Base-by-base conservation (phyloP, 2,888 invertebrate genomes). In the Balanococcus diminutus region DNA sequence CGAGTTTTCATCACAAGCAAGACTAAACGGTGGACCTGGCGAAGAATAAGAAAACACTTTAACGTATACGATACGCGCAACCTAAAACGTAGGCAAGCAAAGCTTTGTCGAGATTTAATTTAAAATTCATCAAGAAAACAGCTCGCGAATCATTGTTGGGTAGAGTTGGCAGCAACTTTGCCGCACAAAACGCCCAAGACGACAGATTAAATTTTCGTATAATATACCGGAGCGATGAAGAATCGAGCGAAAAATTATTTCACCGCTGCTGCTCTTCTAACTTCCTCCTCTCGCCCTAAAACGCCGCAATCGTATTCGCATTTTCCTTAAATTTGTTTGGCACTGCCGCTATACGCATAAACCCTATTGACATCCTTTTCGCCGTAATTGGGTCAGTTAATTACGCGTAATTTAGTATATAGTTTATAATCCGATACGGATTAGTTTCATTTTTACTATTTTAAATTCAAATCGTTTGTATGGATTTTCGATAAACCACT, bases 161-260 rank as follows among this genome's bases (percentile, higher is more conserved):
- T 67, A 67, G 28, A 67, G 28, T 67, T 67, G 28, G 67, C 67
- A 67, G 67, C 67, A 67, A 67, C 67, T 67, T 67, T 28, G 67
- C 67, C 67, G 25, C 67, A 67, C 28, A 67, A 67, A 28, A 67
- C 28, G 67, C 67, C 67, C 16, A 67, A 67, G 28, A 67, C 28
- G 67, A 67, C 67, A 67, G 67, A 67, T 67, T 67, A 67, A 67
- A 67, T 67, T 67, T 67, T 56, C 61, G 28, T 67, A 67, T 67
- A 67, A 67, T 67, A 19, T 11, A 42, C 39, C 5, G n/a, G 39
- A 11, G 46, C 46, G 56, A 6, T 14, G 67, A 67, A 67, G 28
- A 28, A 67, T 28, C 67, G 67, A 67, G 67, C 67, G 67, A 67
- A 67, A 67, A 67, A 67, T 67, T 67, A 67, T 67, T 67, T 67